Evolutionary conservation across 1,140 invertebrate genomes (phyloP).

Genomic region (Heliconius eleuchia): DNA sequence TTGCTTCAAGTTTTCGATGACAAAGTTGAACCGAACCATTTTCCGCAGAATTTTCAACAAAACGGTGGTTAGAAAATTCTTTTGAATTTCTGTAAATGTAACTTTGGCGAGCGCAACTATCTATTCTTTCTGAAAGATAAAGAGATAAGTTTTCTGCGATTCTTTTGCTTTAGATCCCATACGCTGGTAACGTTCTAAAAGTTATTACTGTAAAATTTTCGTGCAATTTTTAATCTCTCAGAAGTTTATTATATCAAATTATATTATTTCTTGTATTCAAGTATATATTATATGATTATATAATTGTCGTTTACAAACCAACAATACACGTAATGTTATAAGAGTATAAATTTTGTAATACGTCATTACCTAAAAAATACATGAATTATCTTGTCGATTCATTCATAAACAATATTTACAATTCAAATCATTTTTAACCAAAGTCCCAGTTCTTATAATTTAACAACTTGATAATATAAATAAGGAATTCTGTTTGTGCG

Average conservation of each 20-base stretch:
- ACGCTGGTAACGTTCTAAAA: conserved; percentile 11
- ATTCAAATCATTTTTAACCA: background rate
- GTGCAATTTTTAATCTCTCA: background rate
- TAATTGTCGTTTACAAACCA: too few species aligned
- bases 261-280: too few species aligned
- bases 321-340: background rate
- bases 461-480: background rate
- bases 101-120: conserved; percentile 25
- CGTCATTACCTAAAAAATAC: background rate
- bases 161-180: conserved; percentile 17
- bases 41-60: conserved; percentile 26
- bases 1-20: conserved; percentile 11
- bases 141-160: conserved; percentile 23
- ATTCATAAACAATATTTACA: background rate
- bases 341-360: background rate
- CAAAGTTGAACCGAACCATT: conserved; percentile 24
- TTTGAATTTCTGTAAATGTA: conserved; percentile 27
- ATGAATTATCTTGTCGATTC: background rate
- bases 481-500: background rate
- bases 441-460: background rate
- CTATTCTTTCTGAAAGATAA: conserved; percentile 32
- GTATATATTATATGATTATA: too few species aligned
- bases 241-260: too few species aligned
- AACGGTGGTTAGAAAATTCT: conserved; percentile 30
- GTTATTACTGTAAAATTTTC: background rate